Evolutionary conservation across 2,797 vertebrate species (phyloP), one percentile per base, ranked within the genome.

Genomic region (Mergus octosetaceus): DNA sequence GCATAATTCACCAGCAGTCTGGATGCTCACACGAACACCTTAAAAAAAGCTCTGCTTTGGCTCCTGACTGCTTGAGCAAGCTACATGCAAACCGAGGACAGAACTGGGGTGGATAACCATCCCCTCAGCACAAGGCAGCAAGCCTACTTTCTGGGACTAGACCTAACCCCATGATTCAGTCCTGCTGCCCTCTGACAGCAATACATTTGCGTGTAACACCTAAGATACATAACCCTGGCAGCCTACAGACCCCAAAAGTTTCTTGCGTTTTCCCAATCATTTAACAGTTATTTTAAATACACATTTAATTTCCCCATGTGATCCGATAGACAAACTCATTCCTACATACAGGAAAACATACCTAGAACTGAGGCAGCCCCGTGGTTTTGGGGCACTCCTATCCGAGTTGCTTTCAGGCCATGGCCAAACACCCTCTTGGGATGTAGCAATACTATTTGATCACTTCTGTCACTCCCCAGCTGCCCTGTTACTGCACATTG

Each of bases 161-260:
- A 64, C 9, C 32, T 21, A 21, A 18, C 9, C 43, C 58, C 28
- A 16, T 8, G 58, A 84, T 13, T 45, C 34, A 56, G 2, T 14
- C 51, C 47, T 70, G 30, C 18, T 41, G 62, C 66, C 76, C 73
- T 38, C 2, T 1, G 27, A 43, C 17, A 15, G n/a, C 21, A 32
- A 27, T 4, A n/a, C 21, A 30, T 0, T 0, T n/a, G 24, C 1
- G 0, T 32, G 4, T 14, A 38, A 38, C 61, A 68, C 47, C 30
- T 47, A 76, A 43, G 30, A 15, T 4, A 13, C 4, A 13, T 4
- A 13, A 3, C 8, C 24, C 43, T 9, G 32, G 69, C 51, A 72
- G 51, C 51, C 51, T 38, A n/a, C 47, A 82, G 25, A 19, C 19
- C 70, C n/a, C 28, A 8, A 10, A n/a, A 7, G 45, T 10, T 32